These are phyloP conservation scores for Falco columbarius DNA, from an alignment of 2,797 vertebrate species.

Conservation along the genomic window DNA sequence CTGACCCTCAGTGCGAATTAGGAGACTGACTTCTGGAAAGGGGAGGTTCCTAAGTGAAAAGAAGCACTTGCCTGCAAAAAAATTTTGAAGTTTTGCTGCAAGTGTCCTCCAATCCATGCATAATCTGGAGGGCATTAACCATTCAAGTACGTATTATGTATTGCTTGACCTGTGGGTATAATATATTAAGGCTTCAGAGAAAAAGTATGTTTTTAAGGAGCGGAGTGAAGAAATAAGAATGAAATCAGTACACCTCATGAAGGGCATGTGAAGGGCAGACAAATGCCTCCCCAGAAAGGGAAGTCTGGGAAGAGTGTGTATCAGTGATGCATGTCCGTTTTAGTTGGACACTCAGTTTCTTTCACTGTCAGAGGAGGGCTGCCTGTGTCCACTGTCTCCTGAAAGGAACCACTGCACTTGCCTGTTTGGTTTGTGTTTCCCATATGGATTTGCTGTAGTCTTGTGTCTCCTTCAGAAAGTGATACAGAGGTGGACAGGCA, in stretches of 20 bases:
- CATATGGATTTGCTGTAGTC: not conserved
- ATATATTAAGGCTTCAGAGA: not conserved
- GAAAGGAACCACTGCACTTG: not conserved
- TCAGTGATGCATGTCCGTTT: not conserved
- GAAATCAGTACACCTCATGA: not conserved
- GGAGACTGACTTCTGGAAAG: not conserved
- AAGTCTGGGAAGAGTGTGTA: not conserved
- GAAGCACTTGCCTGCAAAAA: not conserved
- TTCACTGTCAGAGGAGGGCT: not conserved
- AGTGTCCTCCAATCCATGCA: not conserved
- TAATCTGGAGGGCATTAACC: not conserved
- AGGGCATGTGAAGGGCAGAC: not conserved
- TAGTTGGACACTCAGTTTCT: not conserved
- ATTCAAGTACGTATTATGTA: not conserved
- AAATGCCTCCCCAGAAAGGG: not conserved
- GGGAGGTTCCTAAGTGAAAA: not conserved
- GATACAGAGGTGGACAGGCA: not conserved
- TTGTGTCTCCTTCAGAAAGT: not conserved
- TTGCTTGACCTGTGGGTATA: not conserved
- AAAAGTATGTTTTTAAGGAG: not conserved
- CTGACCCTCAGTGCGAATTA: not conserved
- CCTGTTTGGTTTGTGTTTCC: not conserved
- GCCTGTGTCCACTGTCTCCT: not conserved
- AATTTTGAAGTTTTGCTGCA: not conserved
- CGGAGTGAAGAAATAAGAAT: not conserved